Evolutionary conservation across 2,113 vertebrate genomes (phyloP).

Genomic region (Aptenodytes forsteri): DNA sequence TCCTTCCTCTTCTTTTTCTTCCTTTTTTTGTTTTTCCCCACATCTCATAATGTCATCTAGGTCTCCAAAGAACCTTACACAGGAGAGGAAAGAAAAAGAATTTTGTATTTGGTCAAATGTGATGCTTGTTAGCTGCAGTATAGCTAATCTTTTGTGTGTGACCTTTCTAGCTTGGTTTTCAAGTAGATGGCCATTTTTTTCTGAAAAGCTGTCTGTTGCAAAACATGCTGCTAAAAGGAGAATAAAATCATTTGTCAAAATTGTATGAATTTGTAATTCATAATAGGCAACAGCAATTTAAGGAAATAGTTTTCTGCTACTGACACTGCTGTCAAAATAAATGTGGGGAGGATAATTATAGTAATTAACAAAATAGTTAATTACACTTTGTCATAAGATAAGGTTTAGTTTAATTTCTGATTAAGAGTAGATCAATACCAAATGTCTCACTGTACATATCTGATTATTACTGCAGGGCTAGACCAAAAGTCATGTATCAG

Average conservation of each 20-base stretch:
- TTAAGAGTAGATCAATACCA: constrained; percentile 69
- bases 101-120: not conserved
- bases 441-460: constrained; percentile 37
- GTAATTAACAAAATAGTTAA: constrained; percentile 78
- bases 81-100: not conserved
- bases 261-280: constrained; percentile 74
- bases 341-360: constrained; percentile 69
- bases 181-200: constrained; percentile 45
- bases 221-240: constrained; percentile 62
- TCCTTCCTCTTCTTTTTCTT: not conserved
- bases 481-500: not conserved
- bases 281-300: constrained; percentile 72
- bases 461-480: constrained; percentile 27
- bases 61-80: not conserved
- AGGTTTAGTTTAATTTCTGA: constrained; percentile 72
- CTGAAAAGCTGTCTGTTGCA: constrained; percentile 62
- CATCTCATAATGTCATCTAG: not conserved
- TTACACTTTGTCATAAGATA: constrained; percentile 73
- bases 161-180: constrained; percentile 55
- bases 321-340: constrained; percentile 75
- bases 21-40: not conserved
- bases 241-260: constrained; percentile 75
- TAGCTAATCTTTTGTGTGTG: constrained; percentile 41
- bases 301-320: constrained; percentile 69
- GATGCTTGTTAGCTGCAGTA: not conserved